phyloP scores from a whole-genome alignment of 2,888 invertebrate species.

The Melanargia galathea region DNA sequence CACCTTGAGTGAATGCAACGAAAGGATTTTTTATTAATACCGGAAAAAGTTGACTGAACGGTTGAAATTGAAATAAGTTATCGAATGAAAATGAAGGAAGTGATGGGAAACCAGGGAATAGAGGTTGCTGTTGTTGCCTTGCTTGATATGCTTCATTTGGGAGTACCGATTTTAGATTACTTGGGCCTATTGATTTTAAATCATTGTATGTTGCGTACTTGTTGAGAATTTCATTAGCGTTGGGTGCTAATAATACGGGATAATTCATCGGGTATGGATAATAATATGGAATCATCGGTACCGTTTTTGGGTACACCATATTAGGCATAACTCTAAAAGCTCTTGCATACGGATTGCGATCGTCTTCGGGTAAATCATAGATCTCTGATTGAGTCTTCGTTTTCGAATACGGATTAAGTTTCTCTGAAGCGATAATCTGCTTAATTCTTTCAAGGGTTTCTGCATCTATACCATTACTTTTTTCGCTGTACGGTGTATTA shows the following conservation, averaged over 20 bases:
- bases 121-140: conserved; percentile 53
- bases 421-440: conserved; percentile 65
- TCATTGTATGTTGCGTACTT: conserved; percentile 44
- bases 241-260: conserved; percentile 62
- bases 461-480: conserved; percentile 59
- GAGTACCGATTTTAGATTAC: conserved; percentile 47
- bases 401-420: conserved; percentile 50
- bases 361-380: conserved; percentile 14
- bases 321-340: conserved; percentile 42
- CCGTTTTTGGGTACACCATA: conserved; percentile 29
- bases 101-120: conserved; percentile 40
- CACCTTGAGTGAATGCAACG: conserved; percentile 72
- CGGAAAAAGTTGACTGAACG: conserved; percentile 80
- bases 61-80: conserved; percentile 60
- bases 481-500: conserved; percentile 54
- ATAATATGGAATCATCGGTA: conserved; percentile 36
- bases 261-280: conserved; percentile 60
- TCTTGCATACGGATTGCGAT: conserved; percentile 43
- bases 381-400: conserved; percentile 47
- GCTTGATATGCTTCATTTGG: conserved; percentile 50
- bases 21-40: conserved; percentile 82
- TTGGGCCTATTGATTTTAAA: conserved; percentile 46
- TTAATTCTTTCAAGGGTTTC: conserved; percentile 67
- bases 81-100: conserved; percentile 42
- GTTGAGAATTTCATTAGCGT: conserved; percentile 42